These are phyloP conservation scores for Fratercula arctica DNA, from an alignment of 2,797 vertebrate genomes.

Conservation along the genomic window DNA sequence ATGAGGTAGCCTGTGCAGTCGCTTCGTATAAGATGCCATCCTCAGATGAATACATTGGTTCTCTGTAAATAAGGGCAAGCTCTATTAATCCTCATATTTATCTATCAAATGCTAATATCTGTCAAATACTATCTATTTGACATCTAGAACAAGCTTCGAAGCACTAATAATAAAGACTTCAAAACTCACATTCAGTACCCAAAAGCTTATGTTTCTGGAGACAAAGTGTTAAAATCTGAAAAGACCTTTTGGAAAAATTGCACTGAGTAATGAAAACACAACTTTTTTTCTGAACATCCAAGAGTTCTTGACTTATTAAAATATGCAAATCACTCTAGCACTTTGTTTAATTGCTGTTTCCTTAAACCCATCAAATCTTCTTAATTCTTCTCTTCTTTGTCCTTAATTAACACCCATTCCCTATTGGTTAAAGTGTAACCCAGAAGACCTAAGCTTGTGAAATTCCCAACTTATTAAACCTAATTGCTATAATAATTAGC, in stretches of 20 bases:
- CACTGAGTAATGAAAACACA: background rate
- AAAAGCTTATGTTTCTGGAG: background rate
- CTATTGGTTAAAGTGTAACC: conserved; percentile 31
- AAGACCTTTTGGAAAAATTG: conserved; percentile 17
- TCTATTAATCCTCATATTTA: background rate
- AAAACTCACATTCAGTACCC: background rate
- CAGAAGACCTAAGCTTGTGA: conserved; percentile 43
- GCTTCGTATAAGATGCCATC: background rate
- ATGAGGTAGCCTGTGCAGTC: background rate
- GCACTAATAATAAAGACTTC: background rate
- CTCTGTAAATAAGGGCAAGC: background rate
- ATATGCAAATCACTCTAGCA: conserved; percentile 53
- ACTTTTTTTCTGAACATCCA: conserved; percentile 26
- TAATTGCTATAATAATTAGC: conserved; percentile 68
- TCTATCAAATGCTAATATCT: background rate
- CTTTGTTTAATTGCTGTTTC: conserved; percentile 67
- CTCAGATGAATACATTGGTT: background rate
- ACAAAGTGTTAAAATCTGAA: background rate
- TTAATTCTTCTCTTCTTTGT: conserved; percentile 53
- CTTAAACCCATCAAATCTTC: conserved; percentile 67
- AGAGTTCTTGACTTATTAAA: conserved; percentile 57
- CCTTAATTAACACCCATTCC: conserved; percentile 63
- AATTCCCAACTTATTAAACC: conserved; percentile 53
- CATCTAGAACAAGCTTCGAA: background rate
- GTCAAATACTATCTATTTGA: background rate